phyloP scores from a whole-genome alignment of 2,113 vertebrate genomes.

The Myxocyprinus asiaticus region DNA sequence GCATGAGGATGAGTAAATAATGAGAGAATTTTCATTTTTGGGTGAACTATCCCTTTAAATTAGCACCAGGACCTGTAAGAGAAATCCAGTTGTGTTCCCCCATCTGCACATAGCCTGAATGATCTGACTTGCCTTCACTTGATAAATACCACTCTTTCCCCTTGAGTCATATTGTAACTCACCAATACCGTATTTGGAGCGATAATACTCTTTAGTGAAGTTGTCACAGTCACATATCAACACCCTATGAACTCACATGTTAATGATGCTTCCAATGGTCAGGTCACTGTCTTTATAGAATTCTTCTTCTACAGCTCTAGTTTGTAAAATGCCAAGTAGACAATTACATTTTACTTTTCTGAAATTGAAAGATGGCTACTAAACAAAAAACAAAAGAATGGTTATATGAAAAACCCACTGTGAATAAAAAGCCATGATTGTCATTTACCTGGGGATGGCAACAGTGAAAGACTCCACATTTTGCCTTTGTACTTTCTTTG shows the following conservation, averaged over 20 bases:
- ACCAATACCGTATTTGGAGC: slow-evolving; percentile 85
- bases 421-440: too few species aligned
- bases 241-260: slow-evolving; percentile 87
- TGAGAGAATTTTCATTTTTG: too few species aligned
- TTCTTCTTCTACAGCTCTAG: slow-evolving; percentile 76
- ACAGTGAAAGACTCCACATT: background rate
- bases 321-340: slow-evolving; percentile 74
- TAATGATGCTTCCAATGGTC: slow-evolving; percentile 81
- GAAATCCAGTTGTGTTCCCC: too few species aligned
- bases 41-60: too few species aligned
- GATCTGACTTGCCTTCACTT: too few species aligned
- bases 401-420: background rate
- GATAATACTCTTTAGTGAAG: slow-evolving; percentile 90
- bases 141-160: too few species aligned
- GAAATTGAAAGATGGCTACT: too few species aligned
- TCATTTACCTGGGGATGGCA: background rate
- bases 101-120: too few species aligned
- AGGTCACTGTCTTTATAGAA: slow-evolving; percentile 90
- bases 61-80: too few species aligned
- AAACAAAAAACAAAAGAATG: background rate
- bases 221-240: slow-evolving; percentile 87
- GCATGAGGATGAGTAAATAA: too few species aligned
- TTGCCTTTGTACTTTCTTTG: slow-evolving; percentile 71
- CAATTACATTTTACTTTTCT: background rate
- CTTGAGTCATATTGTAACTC: too few species aligned